phyloP scores from a whole-genome alignment of 2,113 vertebrate genomes.

The Boulengeromyrus knoepffleri region DNA sequence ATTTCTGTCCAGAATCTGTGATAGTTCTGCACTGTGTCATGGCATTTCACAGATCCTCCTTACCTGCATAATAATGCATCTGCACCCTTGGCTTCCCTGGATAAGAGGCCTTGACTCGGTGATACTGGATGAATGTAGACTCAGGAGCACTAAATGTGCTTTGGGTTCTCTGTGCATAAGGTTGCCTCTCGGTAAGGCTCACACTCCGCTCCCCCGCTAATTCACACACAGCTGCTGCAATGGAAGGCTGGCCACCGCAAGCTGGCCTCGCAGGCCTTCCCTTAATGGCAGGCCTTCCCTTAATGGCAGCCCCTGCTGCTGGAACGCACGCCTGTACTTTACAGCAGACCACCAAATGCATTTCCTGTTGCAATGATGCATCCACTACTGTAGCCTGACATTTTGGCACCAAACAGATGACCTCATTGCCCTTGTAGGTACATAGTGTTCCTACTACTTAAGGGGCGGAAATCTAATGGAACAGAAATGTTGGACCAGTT shows the following conservation, averaged over 20 bases:
- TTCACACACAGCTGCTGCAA: neutral
- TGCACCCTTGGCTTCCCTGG: neutral
- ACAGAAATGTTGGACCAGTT: neutral
- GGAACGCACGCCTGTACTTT: neutral
- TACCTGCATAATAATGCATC: neutral
- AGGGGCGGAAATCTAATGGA: neutral
- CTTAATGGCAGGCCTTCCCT: neutral
- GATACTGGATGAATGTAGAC: neutral
- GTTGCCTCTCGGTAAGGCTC: neutral
- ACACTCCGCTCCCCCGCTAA: neutral
- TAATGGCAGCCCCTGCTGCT: neutral
- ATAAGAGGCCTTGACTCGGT: neutral
- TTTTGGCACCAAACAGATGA: neutral
- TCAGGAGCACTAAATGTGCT: neutral
- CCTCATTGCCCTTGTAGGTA: neutral
- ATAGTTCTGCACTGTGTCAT: neutral
- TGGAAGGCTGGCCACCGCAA: neutral
- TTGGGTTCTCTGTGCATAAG: neutral
- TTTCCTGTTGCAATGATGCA: neutral
- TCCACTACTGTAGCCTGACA: neutral
- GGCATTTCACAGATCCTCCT: neutral
- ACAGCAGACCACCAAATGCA: neutral
- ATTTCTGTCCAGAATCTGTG: neutral
- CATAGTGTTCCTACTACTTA: neutral
- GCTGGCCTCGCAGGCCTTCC: neutral